A percentile compares a stretch with the other conserved stretches of the same genome.
phyloP scores from a whole-genome alignment of 2,113 vertebrate species.

The Apistogramma diplotaenia region DNA sequence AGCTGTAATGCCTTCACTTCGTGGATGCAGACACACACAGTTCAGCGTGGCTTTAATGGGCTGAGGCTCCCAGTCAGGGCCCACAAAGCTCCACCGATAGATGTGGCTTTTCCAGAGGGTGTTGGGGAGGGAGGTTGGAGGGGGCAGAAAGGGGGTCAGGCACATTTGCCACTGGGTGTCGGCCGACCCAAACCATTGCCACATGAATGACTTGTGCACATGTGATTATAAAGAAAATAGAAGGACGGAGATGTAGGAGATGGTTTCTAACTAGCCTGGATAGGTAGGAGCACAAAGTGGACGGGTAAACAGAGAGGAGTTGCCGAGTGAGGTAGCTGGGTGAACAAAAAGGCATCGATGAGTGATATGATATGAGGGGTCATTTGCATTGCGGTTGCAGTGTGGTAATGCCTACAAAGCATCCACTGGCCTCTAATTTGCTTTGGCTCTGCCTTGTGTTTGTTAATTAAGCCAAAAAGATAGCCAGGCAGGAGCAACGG shows the following conservation, averaged over 20 bases:
- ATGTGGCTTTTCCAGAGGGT: conserved; percentile 73
- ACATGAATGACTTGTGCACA: conserved; percentile 55
- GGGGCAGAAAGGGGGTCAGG: conserved; percentile 63
- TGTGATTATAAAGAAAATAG: conserved; percentile 38
- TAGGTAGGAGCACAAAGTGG: conserved; percentile 3
- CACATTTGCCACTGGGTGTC: conserved; percentile 61
- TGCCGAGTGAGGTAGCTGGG: conserved; percentile 7
- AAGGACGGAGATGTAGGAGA: conserved; percentile 15
- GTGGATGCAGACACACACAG: conserved; percentile 4
- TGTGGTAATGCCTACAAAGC: conserved; percentile 43
- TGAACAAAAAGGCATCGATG: conserved; percentile 10
- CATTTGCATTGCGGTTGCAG: conserved; percentile 34
- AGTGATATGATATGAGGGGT: conserved; percentile 45
- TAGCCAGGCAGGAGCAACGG: conserved; percentile 40
- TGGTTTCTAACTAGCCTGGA: background rate
- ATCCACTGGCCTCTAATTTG: conserved; percentile 71
- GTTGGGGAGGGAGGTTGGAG: conserved; percentile 40
- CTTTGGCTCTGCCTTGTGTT: conserved; percentile 56
- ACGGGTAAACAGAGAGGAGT: conserved; percentile 24
- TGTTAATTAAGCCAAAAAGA: conserved; percentile 72
- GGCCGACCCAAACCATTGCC: conserved; percentile 62
- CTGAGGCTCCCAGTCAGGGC: conserved; percentile 44
- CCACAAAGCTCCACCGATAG: conserved; percentile 54
- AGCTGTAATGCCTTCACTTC: conserved; percentile 9
- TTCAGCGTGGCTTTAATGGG: conserved; percentile 54